Evolutionary conservation across 2,888 invertebrate species (phyloP), one percentile per base, ranked within the genome.

Genomic region (Drosophila aldrichi): DNA sequence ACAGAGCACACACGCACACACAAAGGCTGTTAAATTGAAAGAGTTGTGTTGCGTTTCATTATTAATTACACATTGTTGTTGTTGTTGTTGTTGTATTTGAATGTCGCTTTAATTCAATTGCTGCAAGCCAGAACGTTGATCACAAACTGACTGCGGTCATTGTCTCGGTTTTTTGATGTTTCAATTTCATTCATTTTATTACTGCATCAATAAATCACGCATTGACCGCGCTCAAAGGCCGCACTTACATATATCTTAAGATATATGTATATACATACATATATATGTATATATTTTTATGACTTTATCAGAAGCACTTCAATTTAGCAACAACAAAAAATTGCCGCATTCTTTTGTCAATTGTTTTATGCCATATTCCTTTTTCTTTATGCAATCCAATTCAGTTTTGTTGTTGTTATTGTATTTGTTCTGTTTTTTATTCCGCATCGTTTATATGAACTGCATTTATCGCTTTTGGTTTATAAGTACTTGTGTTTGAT

Each of bases 261-360:
- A 40, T 29, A 55, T 41, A 40, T 14, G 8, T 18, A 40, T 5
- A 40, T 18, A 38, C 18, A 7, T 12, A n/a, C n/a, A 3, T n/a
- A 12, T 60, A 41, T 63, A 44, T 62, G 20, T 44, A 20, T 43
- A 3, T 52, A 25, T 44, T 70, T 68, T 75, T 85, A 86, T 83
- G 72, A 40, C 70, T 78, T 80, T 83, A 83, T 84, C 80, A 78
- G 72, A 77, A 70, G 80, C 84, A 80, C 76, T 83, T 84, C 70
- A 87, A 84, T 87, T 87, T 67, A 81, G 51, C 72, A 12, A 48
- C 29, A 29, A 48, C 4, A 29, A 18, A n/a, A 54, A 25, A 25
- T 40, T 75, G 84, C 70, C 87, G 81, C 84, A 84, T 87, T 84
- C 79, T 81, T 84, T 78, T 62, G 44, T 71, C 83, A 84, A 83